Evolutionary conservation across 2,888 invertebrate genomes (phyloP).

Genomic region (Drosophila colorata): DNA sequence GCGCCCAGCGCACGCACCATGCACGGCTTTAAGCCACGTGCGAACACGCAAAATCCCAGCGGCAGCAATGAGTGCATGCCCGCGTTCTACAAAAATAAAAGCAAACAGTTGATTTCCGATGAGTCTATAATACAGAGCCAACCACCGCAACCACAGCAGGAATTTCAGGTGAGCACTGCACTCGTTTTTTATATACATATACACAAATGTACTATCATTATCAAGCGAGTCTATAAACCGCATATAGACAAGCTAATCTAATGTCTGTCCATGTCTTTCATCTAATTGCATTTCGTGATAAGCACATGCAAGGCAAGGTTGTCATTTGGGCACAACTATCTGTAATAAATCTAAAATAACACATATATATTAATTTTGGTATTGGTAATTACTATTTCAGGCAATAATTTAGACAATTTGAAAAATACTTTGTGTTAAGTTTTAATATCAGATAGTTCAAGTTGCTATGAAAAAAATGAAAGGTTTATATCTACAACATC

Average conservation of each 20-base stretch:
- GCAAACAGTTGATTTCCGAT: constrained; percentile 65
- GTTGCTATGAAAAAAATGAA: too few species aligned
- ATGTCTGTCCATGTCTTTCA: background rate
- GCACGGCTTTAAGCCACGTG: constrained; percentile 27
- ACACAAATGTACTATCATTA: background rate
- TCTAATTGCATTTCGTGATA: constrained; percentile 20
- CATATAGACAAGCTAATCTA: constrained; percentile 10
- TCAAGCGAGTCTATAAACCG: background rate
- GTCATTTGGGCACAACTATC: background rate
- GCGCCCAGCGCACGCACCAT: constrained; percentile 2
- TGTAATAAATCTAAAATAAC: too few species aligned
- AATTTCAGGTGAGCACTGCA: constrained; percentile 73
- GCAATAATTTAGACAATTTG: too few species aligned
- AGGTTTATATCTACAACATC: too few species aligned
- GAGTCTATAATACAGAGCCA: constrained; percentile 82
- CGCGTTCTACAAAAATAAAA: constrained; percentile 81
- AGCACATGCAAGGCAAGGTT: background rate
- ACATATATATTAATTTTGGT: too few species aligned
- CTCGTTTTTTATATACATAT: background rate
- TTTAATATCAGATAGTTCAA: too few species aligned
- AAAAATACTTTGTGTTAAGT: too few species aligned
- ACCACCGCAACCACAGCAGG: constrained; percentile 77
- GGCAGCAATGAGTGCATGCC: constrained; percentile 80
- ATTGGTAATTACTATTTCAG: too few species aligned
- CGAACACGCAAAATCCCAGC: constrained; percentile 21